These are phyloP conservation scores for Drosophila hamatofila DNA, from an alignment of 2,888 invertebrate genomes.

Conservation along the genomic window DNA sequence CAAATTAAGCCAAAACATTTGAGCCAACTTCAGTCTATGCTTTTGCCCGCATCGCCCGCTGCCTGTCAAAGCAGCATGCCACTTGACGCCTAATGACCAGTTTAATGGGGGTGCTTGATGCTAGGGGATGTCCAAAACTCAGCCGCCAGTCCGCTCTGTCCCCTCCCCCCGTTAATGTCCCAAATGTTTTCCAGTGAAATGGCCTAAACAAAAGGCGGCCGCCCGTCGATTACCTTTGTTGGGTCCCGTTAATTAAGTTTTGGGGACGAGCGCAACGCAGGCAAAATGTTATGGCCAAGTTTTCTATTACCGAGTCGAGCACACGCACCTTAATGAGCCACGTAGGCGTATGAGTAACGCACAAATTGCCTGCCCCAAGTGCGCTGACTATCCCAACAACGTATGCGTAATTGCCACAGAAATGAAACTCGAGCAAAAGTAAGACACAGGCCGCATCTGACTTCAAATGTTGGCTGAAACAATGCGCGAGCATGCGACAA, in stretches of 20 bases:
- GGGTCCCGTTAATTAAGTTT: conserved; percentile 74
- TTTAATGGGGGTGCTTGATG: conserved; percentile 56
- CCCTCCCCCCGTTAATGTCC: conserved; percentile 54
- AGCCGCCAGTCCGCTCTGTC: too few relatives aligned
- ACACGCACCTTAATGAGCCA: conserved; percentile 70
- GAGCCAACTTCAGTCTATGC: conserved; percentile 50
- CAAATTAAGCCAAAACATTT: conserved; percentile 76
- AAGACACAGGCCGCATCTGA: conserved; percentile 15
- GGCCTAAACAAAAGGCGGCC: conserved; percentile 59
- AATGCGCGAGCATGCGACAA: conserved; percentile 33
- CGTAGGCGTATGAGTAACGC: conserved; percentile 78
- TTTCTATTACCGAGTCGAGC: conserved; percentile 69
- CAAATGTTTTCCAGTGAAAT: conserved; percentile 71
- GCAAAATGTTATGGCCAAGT: conserved; percentile 73
- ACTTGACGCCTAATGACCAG: conserved; percentile 79
- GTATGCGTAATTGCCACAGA: conserved; percentile 48
- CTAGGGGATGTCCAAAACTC: conserved; percentile 3
- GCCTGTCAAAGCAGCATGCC: conserved; percentile 62
- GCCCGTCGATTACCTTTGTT: conserved; percentile 67
- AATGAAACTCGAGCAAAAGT: conserved; percentile 39
- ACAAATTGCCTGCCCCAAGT: conserved; percentile 54
- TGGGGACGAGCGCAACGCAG: conserved; percentile 30
- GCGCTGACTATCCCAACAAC: conserved; percentile 43
- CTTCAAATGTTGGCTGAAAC: conserved; percentile 33
- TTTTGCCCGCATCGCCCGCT: conserved; percentile 26